Evolutionary conservation across 2,888 invertebrate genomes (phyloP), one percentile per base, ranked within the genome.

Genomic region (Lasioglossum villosulum): DNA sequence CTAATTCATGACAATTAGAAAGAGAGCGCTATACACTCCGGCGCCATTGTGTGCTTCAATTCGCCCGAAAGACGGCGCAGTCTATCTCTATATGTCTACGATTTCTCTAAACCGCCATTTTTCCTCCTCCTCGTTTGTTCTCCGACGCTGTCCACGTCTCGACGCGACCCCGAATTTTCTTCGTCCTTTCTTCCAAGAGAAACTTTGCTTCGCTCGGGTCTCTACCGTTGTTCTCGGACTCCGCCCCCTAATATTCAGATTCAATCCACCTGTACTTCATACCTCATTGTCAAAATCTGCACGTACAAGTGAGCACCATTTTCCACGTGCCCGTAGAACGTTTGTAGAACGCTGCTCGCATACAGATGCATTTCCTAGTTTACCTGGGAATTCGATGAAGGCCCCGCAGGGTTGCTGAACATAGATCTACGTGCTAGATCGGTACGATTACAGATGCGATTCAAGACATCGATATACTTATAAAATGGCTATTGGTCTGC

Each of bases 241-340:
- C 30, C 63, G 19, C 14, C 19, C 6, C 8, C 16, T 30, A 19
- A 59, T 63, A 27, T 63, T 63, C 30, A 19, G 63, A 63, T 27
- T 56, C 37, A 10, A 45, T 10, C 37, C 63, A 34, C 34, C 37
- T n/a, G n/a, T 2, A n/a, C 30, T 71, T 37, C 63, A 37, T 74
- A 37, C n/a, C 56, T 72, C 45, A 10, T 59, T 79, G 59, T 34
- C 42, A 75, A 75, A 63, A 75, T 63, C 30, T 63, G 42, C 75
- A 75, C 75, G 75, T 75, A 63, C 42, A 10, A 30, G 75, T 30
- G 27, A 23, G 39, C 37, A 37, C 59, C 59, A 63, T 76, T 66
- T 48, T 23, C 39, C 66, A 45, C 66, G 66, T 37, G 42, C 34
- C 45, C 23, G 68, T 34, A 34, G 37, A 68, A 34, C 59, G 75